A percentile compares a stretch with the other conserved stretches of the same genome.
These are phyloP conservation scores for Macheiramphus alcinus DNA, from an alignment of 2,113 vertebrate genomes.

Conservation along the genomic window DNA sequence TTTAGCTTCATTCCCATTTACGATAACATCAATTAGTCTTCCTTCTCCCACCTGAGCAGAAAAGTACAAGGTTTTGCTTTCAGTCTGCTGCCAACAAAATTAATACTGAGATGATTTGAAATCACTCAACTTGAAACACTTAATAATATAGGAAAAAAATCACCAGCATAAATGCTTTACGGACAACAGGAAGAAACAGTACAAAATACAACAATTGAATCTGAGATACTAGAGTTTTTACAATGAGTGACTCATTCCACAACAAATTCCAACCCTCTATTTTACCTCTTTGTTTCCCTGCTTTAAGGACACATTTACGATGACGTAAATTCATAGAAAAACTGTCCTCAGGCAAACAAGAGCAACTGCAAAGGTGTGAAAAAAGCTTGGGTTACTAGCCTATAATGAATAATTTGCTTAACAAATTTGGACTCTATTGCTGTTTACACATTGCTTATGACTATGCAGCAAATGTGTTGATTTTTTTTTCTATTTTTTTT, in stretches of 20 bases:
- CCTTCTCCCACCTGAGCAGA: neutral
- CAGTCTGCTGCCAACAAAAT: neutral
- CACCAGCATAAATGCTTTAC: neutral
- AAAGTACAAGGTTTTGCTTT: neutral
- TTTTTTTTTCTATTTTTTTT: neutral
- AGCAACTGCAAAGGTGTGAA: neutral
- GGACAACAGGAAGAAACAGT: neutral
- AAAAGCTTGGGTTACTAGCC: neutral
- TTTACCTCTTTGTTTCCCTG: neutral
- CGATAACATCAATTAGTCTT: neutral
- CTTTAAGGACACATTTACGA: neutral
- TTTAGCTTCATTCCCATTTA: neutral
- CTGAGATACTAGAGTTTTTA: neutral
- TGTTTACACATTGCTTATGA: neutral
- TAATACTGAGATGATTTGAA: neutral
- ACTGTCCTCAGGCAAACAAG: neutral
- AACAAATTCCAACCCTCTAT: neutral
- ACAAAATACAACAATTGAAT: neutral
- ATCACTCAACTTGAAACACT: neutral
- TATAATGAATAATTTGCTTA: neutral
- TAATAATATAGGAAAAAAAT: neutral
- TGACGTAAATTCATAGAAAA: neutral
- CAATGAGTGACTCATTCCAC: neutral
- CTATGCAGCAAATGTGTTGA: neutral
- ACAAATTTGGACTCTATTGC: neutral